Conservation (phyloP, 2,113 vertebrate species). For the Calyptomena viridis region DNA sequence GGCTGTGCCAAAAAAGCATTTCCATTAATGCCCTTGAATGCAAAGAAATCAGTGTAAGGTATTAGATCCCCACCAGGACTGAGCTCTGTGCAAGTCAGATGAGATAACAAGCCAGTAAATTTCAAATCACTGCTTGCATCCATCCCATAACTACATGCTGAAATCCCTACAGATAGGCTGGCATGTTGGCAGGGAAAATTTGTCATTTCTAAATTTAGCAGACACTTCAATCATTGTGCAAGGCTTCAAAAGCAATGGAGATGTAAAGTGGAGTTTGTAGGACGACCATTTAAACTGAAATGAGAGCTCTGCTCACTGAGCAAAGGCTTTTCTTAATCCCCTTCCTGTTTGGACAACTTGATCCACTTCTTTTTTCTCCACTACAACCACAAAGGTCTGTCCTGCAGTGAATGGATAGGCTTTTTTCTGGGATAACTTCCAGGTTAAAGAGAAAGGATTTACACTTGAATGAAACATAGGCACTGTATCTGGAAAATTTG, state of each 20-base stretch:
- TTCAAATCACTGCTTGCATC: not conserved
- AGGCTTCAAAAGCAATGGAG: constrained; percentile 20
- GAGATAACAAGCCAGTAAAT: not conserved
- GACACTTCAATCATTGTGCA: not conserved
- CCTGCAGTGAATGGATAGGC: constrained; percentile 34
- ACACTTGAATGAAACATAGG: constrained; percentile 60
- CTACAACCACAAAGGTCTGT: not conserved
- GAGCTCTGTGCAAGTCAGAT: not conserved
- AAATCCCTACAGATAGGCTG: not conserved
- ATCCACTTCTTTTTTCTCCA: constrained; percentile 1
- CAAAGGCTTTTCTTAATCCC: constrained; percentile 25
- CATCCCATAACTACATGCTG: not conserved
- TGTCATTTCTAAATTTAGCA: constrained; percentile 36
- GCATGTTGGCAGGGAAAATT: not conserved
- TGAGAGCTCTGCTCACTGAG: not conserved
- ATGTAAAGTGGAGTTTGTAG: not conserved
- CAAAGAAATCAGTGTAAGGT: not conserved
- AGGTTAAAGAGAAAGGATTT: constrained; percentile 64
- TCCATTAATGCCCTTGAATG: not conserved
- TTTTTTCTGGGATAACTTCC: constrained; percentile 62
- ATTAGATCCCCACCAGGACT: not conserved
- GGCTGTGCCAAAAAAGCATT: not conserved
- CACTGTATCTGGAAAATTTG: constrained; percentile 51
- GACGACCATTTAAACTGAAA: not conserved
- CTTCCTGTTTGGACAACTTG: constrained; percentile 44